Percentiles rank a stretch among this genome's conserved stretches.
These are phyloP conservation scores for Agelaius phoeniceus DNA, from an alignment of 2,113 vertebrate species.

Conservation along the genomic window DNA sequence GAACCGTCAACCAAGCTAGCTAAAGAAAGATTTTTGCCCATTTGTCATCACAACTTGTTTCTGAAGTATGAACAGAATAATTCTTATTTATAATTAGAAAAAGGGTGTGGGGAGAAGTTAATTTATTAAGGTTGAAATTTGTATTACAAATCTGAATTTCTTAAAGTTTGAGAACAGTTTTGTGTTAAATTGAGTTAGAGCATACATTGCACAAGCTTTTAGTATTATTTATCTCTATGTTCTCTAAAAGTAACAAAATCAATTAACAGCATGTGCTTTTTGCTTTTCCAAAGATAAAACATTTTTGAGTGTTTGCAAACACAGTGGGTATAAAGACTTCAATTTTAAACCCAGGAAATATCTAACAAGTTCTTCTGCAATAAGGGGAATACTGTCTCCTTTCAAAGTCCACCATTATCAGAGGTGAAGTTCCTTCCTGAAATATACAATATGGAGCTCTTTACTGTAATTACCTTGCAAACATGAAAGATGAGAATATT, in stretches of 20 bases:
- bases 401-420: not conserved
- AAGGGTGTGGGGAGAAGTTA: not conserved
- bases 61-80: not conserved
- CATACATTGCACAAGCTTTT: not conserved
- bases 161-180: not conserved
- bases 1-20: not conserved
- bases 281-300: not conserved
- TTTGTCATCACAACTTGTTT: not conserved
- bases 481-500: not conserved
- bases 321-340: not conserved
- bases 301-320: not conserved
- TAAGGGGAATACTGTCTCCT: not conserved
- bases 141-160: not conserved
- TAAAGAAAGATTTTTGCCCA: not conserved
- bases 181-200: not conserved
- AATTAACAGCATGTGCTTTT: not conserved
- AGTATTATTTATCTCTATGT: not conserved
- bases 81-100: not conserved
- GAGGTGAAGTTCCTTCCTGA: not conserved
- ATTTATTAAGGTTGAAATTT: not conserved
- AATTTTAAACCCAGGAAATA: not conserved
- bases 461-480: slow-evolving; percentile 1
- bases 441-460: not conserved
- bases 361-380: not conserved
- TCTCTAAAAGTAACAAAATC: not conserved